phyloP scores from a whole-genome alignment of 2,888 invertebrate species.

The Drosophila fulvimacula region DNA sequence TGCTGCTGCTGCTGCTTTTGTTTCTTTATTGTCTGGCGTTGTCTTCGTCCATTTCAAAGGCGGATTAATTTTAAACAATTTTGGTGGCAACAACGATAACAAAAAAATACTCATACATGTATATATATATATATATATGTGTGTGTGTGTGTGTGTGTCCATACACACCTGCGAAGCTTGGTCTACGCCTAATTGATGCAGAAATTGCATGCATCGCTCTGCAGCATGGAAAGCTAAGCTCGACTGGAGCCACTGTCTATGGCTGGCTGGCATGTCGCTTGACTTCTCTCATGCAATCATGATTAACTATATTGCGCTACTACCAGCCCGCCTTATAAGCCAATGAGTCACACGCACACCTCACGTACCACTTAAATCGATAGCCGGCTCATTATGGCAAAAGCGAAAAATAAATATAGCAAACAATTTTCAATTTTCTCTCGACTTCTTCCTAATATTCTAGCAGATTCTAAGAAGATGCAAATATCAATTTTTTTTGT shows the following conservation, averaged over 20 bases:
- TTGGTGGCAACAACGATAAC: slow-evolving; percentile 53
- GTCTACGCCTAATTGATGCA: slow-evolving; percentile 77
- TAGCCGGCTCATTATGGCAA: slow-evolving; percentile 43
- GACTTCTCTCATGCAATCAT: slow-evolving; percentile 72
- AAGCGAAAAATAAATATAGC: neutral
- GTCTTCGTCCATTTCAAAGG: slow-evolving; percentile 41
- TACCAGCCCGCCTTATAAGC: slow-evolving; percentile 19
- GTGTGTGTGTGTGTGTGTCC: neutral
- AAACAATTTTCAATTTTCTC: slow-evolving; percentile 41
- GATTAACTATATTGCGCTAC: slow-evolving; percentile 70
- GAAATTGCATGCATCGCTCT: slow-evolving; percentile 68
- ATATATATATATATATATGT: neutral
- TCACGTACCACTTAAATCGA: slow-evolving; percentile 52
- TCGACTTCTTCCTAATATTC: slow-evolving; percentile 28
- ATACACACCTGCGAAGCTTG: slow-evolving; percentile 43
- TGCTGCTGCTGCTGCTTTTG: slow-evolving; percentile 28
- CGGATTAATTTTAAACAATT: slow-evolving; percentile 75
- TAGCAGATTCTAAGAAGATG: slow-evolving; percentile 5
- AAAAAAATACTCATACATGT: slow-evolving; percentile 70
- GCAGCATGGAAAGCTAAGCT: slow-evolving; percentile 67
- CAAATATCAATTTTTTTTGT: neutral
- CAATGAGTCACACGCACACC: slow-evolving; percentile 62
- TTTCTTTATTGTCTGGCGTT: slow-evolving; percentile 61
- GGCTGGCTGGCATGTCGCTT: slow-evolving; percentile 58
- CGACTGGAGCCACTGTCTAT: slow-evolving; percentile 39